Conservation (phyloP, 1,140 invertebrate species). For the Drosophila sucinea region DNA sequence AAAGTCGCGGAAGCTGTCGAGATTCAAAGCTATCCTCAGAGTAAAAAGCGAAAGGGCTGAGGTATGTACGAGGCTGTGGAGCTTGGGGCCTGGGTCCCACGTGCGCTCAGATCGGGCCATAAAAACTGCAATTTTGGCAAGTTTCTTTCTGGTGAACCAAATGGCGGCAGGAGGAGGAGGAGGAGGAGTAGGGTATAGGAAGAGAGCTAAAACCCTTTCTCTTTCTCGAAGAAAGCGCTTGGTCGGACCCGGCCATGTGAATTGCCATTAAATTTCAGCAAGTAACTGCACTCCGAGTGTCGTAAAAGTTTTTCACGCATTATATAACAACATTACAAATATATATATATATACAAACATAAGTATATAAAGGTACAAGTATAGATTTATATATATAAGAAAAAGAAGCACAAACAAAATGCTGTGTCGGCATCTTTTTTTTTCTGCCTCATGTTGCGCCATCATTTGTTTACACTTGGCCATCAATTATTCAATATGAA, state of each 20-base stretch:
- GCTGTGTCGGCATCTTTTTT: slow-evolving; percentile 29
- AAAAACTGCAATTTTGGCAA: slow-evolving; percentile 76
- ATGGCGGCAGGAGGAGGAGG: slow-evolving; percentile 4
- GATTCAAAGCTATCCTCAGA: slow-evolving; percentile 57
- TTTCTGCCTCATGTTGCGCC: slow-evolving; percentile 48
- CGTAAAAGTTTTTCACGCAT: slow-evolving; percentile 68
- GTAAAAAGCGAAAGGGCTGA: slow-evolving; percentile 76
- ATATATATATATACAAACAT: not conserved
- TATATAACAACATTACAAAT: slow-evolving; percentile 51
- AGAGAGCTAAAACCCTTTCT: slow-evolving; percentile 69
- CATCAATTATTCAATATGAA: slow-evolving; percentile 72
- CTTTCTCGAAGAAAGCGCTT: slow-evolving; percentile 77
- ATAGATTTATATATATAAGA: not conserved
- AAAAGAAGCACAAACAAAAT: not conserved
- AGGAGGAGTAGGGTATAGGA: slow-evolving; percentile 1
- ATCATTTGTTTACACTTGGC: slow-evolving; percentile 63
- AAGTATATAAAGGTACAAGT: not conserved
- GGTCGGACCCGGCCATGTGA: slow-evolving; percentile 35
- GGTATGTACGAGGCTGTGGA: not conserved
- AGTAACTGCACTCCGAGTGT: slow-evolving; percentile 58
- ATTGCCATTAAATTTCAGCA: slow-evolving; percentile 42
- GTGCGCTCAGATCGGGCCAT: slow-evolving; percentile 61
- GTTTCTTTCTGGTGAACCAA: slow-evolving; percentile 50
- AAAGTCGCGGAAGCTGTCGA: slow-evolving; percentile 75
- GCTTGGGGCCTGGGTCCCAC: slow-evolving; percentile 54